phyloP scores from a whole-genome alignment of 1,140 invertebrate genomes.

The Papilio xuthus region DNA sequence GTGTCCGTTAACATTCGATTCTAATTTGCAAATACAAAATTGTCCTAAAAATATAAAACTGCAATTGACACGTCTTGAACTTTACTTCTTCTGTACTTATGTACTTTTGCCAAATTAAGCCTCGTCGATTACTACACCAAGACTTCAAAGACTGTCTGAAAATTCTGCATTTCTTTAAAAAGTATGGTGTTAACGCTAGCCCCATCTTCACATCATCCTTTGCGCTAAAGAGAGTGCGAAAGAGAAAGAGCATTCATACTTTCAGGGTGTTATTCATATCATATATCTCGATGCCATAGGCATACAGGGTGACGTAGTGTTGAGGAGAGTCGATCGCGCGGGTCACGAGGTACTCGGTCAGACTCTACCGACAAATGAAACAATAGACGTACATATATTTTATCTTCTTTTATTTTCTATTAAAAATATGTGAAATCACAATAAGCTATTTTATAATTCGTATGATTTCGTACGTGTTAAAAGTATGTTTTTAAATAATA shows the following conservation, averaged over 20 bases:
- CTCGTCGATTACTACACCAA: background rate
- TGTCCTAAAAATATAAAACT: background rate
- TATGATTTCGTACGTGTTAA: too few species aligned
- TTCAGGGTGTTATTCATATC: slow-evolving; percentile 42
- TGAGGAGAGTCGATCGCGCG: slow-evolving; percentile 70
- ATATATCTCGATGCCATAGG: slow-evolving; percentile 63
- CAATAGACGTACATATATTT: background rate
- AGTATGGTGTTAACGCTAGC: background rate
- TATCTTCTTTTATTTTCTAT: background rate
- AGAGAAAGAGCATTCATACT: slow-evolving; percentile 45
- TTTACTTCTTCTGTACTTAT: too few species aligned
- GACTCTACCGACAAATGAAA: slow-evolving; percentile 48
- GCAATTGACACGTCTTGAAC: too few species aligned
- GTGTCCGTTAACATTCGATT: background rate
- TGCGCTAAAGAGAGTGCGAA: background rate
- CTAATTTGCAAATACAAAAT: background rate
- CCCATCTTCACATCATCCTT: background rate
- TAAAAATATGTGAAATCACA: too few species aligned
- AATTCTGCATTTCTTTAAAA: too few species aligned
- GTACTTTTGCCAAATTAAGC: too few species aligned
- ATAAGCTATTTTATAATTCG: too few species aligned
- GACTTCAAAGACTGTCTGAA: background rate
- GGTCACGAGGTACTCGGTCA: slow-evolving; percentile 66
- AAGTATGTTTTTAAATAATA: slow-evolving; percentile 21
- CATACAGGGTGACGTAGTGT: slow-evolving; percentile 62